Evolutionary conservation across 2,113 vertebrate species (phyloP), one percentile per base, ranked within the genome.

Genomic region (Colinus virginianus): DNA sequence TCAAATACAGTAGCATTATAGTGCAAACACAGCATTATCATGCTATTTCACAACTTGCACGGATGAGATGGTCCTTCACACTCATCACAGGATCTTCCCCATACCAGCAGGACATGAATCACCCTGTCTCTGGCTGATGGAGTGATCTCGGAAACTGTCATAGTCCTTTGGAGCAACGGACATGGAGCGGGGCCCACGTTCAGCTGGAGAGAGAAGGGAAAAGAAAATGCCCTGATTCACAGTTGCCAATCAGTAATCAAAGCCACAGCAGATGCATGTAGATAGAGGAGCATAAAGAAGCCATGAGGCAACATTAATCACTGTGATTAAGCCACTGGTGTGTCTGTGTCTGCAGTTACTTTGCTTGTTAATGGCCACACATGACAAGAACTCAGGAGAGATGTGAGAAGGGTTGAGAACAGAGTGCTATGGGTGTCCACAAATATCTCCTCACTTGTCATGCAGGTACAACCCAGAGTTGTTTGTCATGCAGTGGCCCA

Each of bases 271-370:
- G 94, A 91, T 94, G 92, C 77, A 4, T 78, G 43, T 49, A 49
- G 90, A 88, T 71, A 93, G 62, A 62, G 3, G 30, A 94, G 43
- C 45, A 62, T 25, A 83, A 85, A 93, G 90, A 88, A 94, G 86
- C 88, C 83, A 87, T 81, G 78, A 96, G 74, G 77, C 80, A 76
- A 75, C 0, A 32, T 95, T 94, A 93, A 66, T 94, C 96, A 94
- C 49, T 1, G 0, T 83, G 93, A 94, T 95, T 95, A 88, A 96
- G 58, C 58, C 67, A 61, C 49, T 28, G 48, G 48, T 86, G 58
- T 42, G 56, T 62, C 86, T 91, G 58, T 66, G 61, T 21, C 81
- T 63, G 66, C 88, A 95, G 84, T 58, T 85, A 66, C 34, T 93
- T 30, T 40, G 72, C 28, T 93, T 90, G 74, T 86, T 90, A 81